Evolutionary conservation across 1,140 invertebrate species (phyloP), one percentile per base, ranked within the genome.

Genomic region (Drosophila obscura): DNA sequence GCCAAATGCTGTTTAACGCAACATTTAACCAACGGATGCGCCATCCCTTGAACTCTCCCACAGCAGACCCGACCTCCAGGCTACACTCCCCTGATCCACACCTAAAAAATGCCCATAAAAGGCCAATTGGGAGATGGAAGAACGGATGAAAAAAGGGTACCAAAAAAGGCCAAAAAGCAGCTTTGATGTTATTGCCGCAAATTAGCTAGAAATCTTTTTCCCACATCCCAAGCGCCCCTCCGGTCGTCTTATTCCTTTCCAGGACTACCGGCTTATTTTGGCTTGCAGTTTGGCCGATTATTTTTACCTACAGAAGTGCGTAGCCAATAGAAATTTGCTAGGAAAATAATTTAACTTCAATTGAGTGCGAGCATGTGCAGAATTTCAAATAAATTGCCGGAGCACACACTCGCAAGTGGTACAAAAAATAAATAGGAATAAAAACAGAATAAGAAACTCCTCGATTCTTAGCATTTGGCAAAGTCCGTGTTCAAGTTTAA

Each of bases 181-280:
- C 83, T 85, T 87, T 87, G 83, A 88, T 87, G 83, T 87, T 87
- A 87, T 88, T 87, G 83, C 83, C 75, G 83, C 83, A 87, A 87
- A 87, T 87, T 87, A 87, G 83, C 83, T 83, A 87, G 76, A 88
- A 88, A 83, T 88, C 83, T 87, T 87, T 87, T 83, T 61, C 46
- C 67, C 46, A 58, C 57, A 76, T 35, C 31, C 31, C 31, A 35
- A 35, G 2, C 8, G 8, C 9, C 31, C 2, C 31, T 9, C 31
- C 9, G 69, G 84, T 81, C 73, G 67, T 19, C 1, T 1, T 19
- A 19, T 19, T 19, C 19, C 19, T 19, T 19, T 1, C 0, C 19
- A 19, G 19, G 19, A 19, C 35, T 51, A 51, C 39, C 63, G 53
- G 67, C 55, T 67, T 76, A 69, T 69, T 56, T 58, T 43, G 6